Evolutionary conservation across 1,140 invertebrate species (phyloP).

Genomic region (Macrobrachium nipponense): DNA sequence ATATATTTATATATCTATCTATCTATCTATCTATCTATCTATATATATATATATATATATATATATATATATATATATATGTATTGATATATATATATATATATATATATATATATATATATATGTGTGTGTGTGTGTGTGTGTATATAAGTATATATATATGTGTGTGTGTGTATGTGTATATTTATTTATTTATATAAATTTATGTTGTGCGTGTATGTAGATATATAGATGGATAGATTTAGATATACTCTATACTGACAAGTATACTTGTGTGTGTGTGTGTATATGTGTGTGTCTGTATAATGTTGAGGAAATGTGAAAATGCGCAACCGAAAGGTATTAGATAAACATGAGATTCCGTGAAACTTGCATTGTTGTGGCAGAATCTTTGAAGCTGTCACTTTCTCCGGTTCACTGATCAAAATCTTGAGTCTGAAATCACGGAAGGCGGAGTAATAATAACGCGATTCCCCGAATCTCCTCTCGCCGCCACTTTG

Average conservation of each 20-base stretch:
- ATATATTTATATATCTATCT: conserved; percentile 1
- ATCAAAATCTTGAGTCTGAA: too few species aligned
- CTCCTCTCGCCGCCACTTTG: too few species aligned
- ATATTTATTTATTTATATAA: background rate
- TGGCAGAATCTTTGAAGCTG: too few species aligned
- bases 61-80: background rate
- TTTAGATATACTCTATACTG: background rate
- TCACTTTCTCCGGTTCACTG: too few species aligned
- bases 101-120: background rate
- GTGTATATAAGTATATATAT: conserved; percentile 4
- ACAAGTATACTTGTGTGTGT: background rate
- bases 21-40: conserved; percentile 6
- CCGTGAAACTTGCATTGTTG: too few species aligned
- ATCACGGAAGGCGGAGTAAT: too few species aligned
- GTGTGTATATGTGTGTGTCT: background rate
- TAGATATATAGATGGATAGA: too few species aligned
- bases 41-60: conserved; percentile 19
- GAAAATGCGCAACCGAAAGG: too few species aligned
- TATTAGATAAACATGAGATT: too few species aligned
- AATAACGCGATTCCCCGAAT: too few species aligned
- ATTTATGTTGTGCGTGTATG: background rate
- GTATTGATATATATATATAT: background rate
- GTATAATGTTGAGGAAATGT: too few species aligned
- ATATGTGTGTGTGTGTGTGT: background rate
- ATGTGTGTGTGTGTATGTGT: background rate